phyloP scores from a whole-genome alignment of 2,888 invertebrate genomes.

The Platynereis dumerilii region DNA sequence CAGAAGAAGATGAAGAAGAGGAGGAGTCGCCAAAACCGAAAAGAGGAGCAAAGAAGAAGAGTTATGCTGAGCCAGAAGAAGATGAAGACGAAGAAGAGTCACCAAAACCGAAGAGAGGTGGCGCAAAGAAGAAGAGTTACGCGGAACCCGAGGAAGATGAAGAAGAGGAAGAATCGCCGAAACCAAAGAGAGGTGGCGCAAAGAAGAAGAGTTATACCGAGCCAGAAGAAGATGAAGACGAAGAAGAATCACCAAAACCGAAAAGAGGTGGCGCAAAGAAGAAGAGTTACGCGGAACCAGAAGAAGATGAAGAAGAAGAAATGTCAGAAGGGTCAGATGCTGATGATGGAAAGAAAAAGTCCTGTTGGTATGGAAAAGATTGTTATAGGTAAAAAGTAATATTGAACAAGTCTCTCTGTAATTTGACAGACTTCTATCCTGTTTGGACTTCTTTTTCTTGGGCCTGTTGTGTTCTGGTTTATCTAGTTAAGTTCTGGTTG shows the following conservation, averaged over 20 bases:
- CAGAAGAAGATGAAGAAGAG: slow-evolving; percentile 23
- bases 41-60: slow-evolving; percentile 11
- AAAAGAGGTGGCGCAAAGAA: slow-evolving; percentile 18
- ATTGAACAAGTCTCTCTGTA: not conserved
- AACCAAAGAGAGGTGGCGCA: slow-evolving; percentile 19
- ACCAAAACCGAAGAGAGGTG: slow-evolving; percentile 16
- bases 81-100: slow-evolving; percentile 28
- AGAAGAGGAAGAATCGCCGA: slow-evolving; percentile 21
- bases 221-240: slow-evolving; percentile 24
- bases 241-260: slow-evolving; percentile 22
- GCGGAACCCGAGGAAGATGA: slow-evolving; percentile 20
- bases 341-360: slow-evolving; percentile 28
- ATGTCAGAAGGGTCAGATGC: slow-evolving; percentile 19
- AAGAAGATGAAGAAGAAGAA: slow-evolving; percentile 32
- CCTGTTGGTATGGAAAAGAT: slow-evolving; percentile 51
- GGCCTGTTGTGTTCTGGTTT: too few species aligned
- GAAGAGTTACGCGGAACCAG: slow-evolving; percentile 18
- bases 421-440: too few species aligned
- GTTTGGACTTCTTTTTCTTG: too few species aligned
- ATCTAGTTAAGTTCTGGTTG: too few species aligned
- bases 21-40: too few species aligned
- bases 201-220: slow-evolving; percentile 12
- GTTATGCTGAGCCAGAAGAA: slow-evolving; percentile 22
- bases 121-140: slow-evolving; percentile 14
- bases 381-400: slow-evolving; percentile 48